Evolutionary conservation across 2,888 invertebrate genomes (phyloP).

Genomic region (Allacma fusca): DNA sequence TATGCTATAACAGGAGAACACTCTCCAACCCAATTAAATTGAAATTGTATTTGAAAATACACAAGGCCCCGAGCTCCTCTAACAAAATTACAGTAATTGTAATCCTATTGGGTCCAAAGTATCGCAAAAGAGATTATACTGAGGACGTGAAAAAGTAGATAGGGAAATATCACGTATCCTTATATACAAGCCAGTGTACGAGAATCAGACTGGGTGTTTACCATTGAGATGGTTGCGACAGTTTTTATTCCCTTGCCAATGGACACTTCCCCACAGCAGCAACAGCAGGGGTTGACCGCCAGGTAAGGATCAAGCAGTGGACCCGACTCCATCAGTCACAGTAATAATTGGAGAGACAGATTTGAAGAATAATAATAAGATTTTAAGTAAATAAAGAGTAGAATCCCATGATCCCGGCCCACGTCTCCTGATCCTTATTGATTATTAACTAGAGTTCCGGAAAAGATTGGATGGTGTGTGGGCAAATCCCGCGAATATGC

Average conservation of each 20-base stretch:
- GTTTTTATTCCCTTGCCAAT: conserved; percentile 60
- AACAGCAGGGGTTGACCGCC: conserved; percentile 60
- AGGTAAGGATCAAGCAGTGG: conserved; percentile 61
- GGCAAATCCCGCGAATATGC: conserved; percentile 25
- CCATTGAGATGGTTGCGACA: conserved; percentile 60
- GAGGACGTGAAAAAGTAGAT: neutral
- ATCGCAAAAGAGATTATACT: no score
- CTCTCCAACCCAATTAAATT: no score
- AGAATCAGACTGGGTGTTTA: conserved; percentile 39
- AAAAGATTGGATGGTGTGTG: conserved; percentile 23
- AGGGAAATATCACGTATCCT: neutral
- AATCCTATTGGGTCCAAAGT: no score
- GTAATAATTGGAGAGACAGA: neutral
- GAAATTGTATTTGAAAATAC: no score
- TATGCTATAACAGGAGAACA: neutral
- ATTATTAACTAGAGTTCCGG: conserved; percentile 40
- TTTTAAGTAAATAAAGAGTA: conserved; percentile 9
- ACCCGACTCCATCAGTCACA: conserved; percentile 50
- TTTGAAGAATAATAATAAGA: neutral
- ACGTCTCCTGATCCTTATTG: conserved; percentile 39
- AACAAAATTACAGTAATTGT: no score
- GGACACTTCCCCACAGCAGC: conserved; percentile 60
- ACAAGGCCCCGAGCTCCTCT: no score
- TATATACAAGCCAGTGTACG: neutral
- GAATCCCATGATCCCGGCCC: conserved; percentile 35